Conservation (phyloP, 2,113 vertebrate species). For the Macrotus californicus region DNA sequence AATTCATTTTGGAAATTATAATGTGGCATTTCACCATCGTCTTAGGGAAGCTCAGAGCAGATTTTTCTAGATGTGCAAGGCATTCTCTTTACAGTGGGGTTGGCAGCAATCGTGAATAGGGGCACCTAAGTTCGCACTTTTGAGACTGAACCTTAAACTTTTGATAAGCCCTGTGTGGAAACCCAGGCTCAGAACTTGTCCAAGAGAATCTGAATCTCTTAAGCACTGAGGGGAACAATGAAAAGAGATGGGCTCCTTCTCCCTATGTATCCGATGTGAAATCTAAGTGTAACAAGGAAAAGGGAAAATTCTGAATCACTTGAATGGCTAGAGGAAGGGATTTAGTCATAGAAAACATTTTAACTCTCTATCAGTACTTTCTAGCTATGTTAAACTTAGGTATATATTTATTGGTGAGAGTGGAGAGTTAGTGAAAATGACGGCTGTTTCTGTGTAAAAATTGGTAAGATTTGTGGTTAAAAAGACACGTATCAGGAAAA, state of each 20-base stretch:
- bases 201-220: background rate
- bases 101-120: background rate
- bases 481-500: background rate
- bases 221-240: background rate
- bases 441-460: background rate
- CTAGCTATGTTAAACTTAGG: background rate
- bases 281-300: background rate
- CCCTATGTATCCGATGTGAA: background rate
- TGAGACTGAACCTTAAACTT: background rate
- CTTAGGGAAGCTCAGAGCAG: constrained; percentile 21
- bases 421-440: background rate
- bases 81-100: background rate
- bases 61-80: constrained; percentile 17
- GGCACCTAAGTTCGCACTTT: background rate
- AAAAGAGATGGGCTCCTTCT: background rate
- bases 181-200: background rate
- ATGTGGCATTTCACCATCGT: background rate
- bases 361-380: background rate
- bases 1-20: constrained; percentile 51
- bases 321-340: background rate
- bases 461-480: background rate
- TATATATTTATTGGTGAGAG: background rate
- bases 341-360: constrained; percentile 20
- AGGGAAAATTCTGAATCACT: background rate
- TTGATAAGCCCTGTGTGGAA: constrained; percentile 14